These are phyloP conservation scores for Homalodisca vitripennis DNA, from an alignment of 1,140 invertebrate genomes.

Conservation along the genomic window DNA sequence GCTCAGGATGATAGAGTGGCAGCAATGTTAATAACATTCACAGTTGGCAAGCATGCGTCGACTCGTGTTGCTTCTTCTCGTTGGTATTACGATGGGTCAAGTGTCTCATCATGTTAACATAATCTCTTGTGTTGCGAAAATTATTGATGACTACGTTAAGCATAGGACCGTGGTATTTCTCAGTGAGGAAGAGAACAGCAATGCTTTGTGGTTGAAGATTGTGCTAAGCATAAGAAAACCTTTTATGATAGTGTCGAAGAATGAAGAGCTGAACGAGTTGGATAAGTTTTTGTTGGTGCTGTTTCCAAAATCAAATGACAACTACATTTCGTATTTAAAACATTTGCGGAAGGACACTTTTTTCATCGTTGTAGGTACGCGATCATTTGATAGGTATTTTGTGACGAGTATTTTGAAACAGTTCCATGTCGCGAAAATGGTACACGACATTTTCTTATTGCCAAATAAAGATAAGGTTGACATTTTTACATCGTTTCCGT, in stretches of 20 bases:
- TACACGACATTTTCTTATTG: neutral
- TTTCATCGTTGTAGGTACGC: neutral
- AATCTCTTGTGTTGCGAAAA: neutral
- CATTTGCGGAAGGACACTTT: neutral
- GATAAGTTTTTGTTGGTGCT: neutral
- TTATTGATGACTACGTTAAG: neutral
- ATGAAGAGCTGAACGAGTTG: neutral
- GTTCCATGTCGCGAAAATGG: conserved; percentile 13
- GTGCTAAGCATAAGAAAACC: conserved; percentile 9
- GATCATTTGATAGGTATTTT: neutral
- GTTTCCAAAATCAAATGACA: neutral
- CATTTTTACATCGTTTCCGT: conserved; percentile 17
- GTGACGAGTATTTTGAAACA: neutral
- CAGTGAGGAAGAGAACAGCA: neutral
- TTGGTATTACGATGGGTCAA: no score
- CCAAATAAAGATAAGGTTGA: neutral
- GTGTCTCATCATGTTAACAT: no score
- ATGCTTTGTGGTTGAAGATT: neutral
- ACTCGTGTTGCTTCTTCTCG: no score
- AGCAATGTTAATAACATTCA: no score
- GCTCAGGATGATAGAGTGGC: no score
- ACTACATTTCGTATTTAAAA: neutral
- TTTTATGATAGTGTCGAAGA: conserved; percentile 1
- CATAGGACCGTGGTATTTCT: neutral
- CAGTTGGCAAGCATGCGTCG: no score